Evolutionary conservation across 2,113 vertebrate genomes (phyloP), one percentile per base, ranked within the genome.

Genomic region (Oryzias celebensis): DNA sequence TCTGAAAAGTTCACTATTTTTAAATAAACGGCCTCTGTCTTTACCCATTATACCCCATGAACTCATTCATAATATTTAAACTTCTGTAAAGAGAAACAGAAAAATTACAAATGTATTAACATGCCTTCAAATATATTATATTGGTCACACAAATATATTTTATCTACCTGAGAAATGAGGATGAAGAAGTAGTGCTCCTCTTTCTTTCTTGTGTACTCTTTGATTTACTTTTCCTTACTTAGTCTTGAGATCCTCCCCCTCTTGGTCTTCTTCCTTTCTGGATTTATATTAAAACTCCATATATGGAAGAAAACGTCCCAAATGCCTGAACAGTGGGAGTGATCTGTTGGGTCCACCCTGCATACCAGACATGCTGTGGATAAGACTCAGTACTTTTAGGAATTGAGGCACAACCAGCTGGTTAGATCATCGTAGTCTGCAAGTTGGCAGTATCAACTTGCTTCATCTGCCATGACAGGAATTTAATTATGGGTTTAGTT

Each of bases 251-350:
- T 82, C 90, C 90, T 53, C 84, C 86, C 75, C 55, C 36, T 26
- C 5, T 28, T 57, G 60, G 62, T 75, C 54, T 77, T 77, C 44
- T 56, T 65, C 22, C 42, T 68, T 68, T 78, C 56, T 55, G 77
- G 84, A 89, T 90, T 87, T 87, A 91, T 88, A 90, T 89, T 75
- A 89, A 92, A 92, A 89, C 59, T 91, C 91, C 91, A 79, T 92
- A 91, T 92, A 92, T 91, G 91, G 91, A 85, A 80, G 84, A 88
- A 89, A 91, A 89, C 87, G 76, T 89, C 78, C 89, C 84, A 81
- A 87, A 92, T 91, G 92, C 86, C 88, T 89, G 68, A 51, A 78
- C 42, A 74, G 87, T 81, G 84, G 88, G 89, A 88, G 90, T 89
- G 80, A 75, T 73, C 78, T 50, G n/a, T 8, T 1, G 56, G 77